Evolutionary conservation across 2,113 vertebrate species (phyloP).

Genomic region (Tretioscincus oriximinensis): DNA sequence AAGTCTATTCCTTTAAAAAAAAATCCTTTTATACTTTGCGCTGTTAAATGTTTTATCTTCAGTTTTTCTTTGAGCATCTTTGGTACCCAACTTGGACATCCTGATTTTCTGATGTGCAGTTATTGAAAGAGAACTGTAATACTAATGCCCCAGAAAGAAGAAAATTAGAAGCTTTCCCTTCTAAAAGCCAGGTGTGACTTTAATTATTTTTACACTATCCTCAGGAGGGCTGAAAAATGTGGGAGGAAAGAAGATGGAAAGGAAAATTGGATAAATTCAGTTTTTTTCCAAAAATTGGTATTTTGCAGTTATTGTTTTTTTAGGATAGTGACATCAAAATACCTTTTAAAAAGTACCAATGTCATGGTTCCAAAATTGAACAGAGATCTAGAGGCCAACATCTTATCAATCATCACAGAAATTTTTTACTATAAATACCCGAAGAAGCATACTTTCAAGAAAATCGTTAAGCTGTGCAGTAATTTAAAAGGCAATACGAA

Average conservation of each 20-base stretch:
- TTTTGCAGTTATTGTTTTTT: too few relatives aligned
- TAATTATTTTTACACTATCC: constrained; percentile 67
- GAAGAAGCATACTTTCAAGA: constrained; percentile 45
- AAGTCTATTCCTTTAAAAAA: neutral
- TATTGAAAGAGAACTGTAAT: constrained; percentile 51
- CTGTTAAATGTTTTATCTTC: constrained; percentile 41
- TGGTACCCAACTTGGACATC: constrained; percentile 34
- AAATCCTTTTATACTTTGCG: constrained; percentile 24
- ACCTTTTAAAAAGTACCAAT: constrained; percentile 37
- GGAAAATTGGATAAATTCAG: constrained; percentile 45
- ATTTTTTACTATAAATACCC: constrained; percentile 35
- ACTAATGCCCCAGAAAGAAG: constrained; percentile 51
- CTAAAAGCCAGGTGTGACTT: constrained; percentile 56
- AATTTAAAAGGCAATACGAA: constrained; percentile 1
- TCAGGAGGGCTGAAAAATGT: constrained; percentile 55
- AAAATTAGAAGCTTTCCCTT: constrained; percentile 62
- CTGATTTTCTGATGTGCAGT: constrained; percentile 21
- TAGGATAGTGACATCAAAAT: neutral
- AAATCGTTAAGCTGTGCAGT: neutral
- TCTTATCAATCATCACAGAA: constrained; percentile 40
- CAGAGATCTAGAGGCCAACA: constrained; percentile 35
- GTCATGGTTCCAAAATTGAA: constrained; percentile 33
- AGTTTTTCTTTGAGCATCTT: constrained; percentile 27
- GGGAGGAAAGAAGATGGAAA: neutral
- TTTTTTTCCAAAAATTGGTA: constrained; percentile 14